A percentile compares a stretch with the other conserved stretches of the same genome.
Evolutionary conservation across 2,888 invertebrate species (phyloP).

Genomic region (Trachelus stipa): DNA sequence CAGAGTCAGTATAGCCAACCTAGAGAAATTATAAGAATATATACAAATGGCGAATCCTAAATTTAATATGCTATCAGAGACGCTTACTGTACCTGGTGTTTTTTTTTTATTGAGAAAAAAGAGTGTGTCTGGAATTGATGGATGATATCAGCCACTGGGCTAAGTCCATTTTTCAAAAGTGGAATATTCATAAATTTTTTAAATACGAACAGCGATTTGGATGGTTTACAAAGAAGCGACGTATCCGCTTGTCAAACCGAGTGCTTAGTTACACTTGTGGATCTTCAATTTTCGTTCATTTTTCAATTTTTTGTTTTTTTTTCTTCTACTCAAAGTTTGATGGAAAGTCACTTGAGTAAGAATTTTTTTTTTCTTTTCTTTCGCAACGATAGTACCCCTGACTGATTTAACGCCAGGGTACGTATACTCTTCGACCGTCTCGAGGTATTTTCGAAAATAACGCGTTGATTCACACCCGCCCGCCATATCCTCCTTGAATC

Average conservation of each 20-base stretch:
- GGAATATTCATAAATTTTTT: not conserved
- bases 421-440: not conserved
- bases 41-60: not conserved
- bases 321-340: not conserved
- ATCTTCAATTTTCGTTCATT: not conserved
- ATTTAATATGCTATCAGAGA: not conserved
- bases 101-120: not conserved
- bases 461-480: conserved; percentile 21
- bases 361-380: not conserved
- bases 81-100: not conserved
- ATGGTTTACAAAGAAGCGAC: not conserved
- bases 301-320: not conserved
- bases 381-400: not conserved
- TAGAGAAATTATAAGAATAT: not conserved
- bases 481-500: not conserved
- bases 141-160: not conserved
- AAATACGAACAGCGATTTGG: not conserved
- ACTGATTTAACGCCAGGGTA: not conserved
- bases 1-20: not conserved
- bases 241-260: not conserved
- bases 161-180: not conserved
- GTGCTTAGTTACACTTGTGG: not conserved
- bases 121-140: not conserved
- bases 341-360: not conserved
- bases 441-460: conserved; percentile 14